Percentiles rank a stretch among this genome's conserved stretches.
phyloP scores from a whole-genome alignment of 2,797 vertebrate species.

The Phalloptychus januarius region DNA sequence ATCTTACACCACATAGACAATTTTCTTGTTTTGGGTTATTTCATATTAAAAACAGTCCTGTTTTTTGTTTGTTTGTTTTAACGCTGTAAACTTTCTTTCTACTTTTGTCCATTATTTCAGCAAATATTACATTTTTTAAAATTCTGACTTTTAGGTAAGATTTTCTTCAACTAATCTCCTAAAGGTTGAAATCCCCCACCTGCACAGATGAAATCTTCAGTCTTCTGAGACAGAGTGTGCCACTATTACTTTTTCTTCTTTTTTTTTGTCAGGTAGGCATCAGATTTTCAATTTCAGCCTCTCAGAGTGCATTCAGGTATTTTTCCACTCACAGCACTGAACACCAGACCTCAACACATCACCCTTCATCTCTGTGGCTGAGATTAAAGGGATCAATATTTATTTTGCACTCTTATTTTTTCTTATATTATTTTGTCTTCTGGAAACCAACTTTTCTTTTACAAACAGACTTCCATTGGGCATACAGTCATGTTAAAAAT shows the following conservation, averaged over 20 bases:
- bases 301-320: not conserved
- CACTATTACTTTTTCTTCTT: not conserved
- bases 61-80: not conserved
- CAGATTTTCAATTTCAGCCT: not conserved
- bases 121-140: not conserved
- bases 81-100: not conserved
- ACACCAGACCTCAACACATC: not conserved
- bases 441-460: not conserved
- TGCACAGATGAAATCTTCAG: not conserved
- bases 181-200: not conserved
- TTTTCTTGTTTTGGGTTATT: not conserved
- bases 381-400: not conserved
- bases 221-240: not conserved
- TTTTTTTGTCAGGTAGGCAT: not conserved
- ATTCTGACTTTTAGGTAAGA: not conserved
- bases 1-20: not conserved
- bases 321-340: not conserved
- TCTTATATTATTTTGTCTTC: not conserved
- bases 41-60: too few species aligned
- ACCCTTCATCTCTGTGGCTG: not conserved
- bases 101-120: not conserved
- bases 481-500: not conserved
- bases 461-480: not conserved
- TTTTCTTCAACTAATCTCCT: not conserved
- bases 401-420: not conserved